Evolutionary conservation across 2,888 invertebrate genomes (phyloP).

Genomic region (Hololepta plana): DNA sequence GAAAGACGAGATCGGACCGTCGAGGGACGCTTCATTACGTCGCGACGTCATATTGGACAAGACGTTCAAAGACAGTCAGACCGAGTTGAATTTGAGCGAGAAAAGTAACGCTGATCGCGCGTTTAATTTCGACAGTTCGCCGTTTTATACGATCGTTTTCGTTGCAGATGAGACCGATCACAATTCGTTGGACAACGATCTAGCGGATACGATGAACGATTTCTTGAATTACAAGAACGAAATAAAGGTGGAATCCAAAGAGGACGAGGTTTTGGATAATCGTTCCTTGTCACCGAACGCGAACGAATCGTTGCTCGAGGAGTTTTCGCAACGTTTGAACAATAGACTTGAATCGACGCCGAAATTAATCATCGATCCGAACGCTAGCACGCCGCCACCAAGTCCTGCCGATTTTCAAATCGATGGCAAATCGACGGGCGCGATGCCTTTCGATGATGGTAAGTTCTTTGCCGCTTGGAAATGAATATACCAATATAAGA

Average conservation of each 20-base stretch:
- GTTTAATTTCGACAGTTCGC: no score
- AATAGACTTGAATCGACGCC: constrained; percentile 16
- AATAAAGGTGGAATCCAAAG: constrained; percentile 9
- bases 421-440: constrained; percentile 6
- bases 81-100: constrained; percentile 22
- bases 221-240: constrained; percentile 14
- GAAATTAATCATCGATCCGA: constrained; percentile 12
- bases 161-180: constrained; percentile 9
- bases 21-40: constrained; percentile 53
- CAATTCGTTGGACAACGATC: constrained; percentile 18
- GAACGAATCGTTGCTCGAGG: constrained; percentile 17
- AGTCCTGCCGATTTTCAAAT: constrained; percentile 23
- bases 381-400: constrained; percentile 23
- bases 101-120: no score
- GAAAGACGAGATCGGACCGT: constrained; percentile 56
- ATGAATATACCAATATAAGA: no score
- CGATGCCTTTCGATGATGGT: no score
- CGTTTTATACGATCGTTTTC: no score
- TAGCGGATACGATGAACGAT: constrained; percentile 19
- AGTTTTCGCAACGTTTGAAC: constrained; percentile 22
- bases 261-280: constrained; percentile 2
- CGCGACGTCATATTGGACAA: constrained; percentile 35
- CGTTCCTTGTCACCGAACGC: constrained; percentile 7
- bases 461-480: no score
- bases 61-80: constrained; percentile 17